These are phyloP conservation scores for Malurus elegans DNA, from an alignment of 2,113 vertebrate genomes.

Conservation along the genomic window DNA sequence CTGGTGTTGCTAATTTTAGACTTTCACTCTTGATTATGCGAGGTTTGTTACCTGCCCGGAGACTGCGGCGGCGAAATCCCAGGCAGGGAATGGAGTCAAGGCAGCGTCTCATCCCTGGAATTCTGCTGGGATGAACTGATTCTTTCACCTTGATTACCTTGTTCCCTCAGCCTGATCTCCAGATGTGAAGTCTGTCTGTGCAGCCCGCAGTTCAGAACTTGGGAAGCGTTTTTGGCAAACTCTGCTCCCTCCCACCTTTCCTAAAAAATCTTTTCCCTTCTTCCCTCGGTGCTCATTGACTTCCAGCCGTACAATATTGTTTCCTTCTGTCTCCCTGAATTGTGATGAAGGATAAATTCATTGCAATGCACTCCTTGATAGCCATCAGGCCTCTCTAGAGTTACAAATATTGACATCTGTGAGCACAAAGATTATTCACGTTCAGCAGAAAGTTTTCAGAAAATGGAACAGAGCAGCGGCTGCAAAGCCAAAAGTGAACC, in stretches of 20 bases:
- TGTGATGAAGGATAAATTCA: not conserved
- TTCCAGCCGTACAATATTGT: not conserved
- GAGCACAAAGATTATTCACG: not conserved
- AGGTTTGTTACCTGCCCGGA: not conserved
- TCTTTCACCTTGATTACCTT: not conserved
- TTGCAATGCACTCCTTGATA: not conserved
- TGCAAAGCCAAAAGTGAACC: not conserved
- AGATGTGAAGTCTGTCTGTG: not conserved
- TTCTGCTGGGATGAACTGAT: not conserved
- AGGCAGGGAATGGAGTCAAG: not conserved
- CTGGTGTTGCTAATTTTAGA: not conserved
- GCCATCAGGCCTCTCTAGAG: not conserved
- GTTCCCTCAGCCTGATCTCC: not conserved
- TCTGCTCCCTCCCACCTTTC: not conserved
- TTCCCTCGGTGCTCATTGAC: not conserved
- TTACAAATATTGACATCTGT: not conserved
- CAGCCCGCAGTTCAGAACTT: not conserved
- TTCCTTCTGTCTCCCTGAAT: not conserved
- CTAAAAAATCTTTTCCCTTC: not conserved
- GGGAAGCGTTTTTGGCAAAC: not conserved
- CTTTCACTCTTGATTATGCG: accelerated
- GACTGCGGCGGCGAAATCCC: accelerated
- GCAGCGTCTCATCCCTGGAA: not conserved
- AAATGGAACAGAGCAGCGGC: not conserved
- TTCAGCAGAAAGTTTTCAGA: not conserved